Conservation (phyloP, 2,888 invertebrate species). For the Nezara viridula region DNA sequence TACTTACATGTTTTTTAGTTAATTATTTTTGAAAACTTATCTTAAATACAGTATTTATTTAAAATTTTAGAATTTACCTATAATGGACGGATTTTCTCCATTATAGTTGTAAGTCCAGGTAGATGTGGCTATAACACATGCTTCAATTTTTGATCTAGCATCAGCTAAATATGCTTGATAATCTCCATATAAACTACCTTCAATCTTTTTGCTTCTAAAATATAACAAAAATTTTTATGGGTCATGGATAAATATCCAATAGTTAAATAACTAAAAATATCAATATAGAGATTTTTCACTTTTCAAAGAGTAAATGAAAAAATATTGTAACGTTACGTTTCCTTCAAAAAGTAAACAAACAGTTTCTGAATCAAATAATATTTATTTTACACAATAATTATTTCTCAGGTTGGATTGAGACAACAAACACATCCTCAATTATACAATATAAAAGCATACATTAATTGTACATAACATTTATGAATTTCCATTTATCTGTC, state of each 20-base stretch:
- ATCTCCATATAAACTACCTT: slow-evolving; percentile 81
- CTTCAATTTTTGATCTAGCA: slow-evolving; percentile 83
- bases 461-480: too few relatives aligned
- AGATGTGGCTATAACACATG: slow-evolving; percentile 81
- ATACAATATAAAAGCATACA: too few relatives aligned
- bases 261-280: too few relatives aligned
- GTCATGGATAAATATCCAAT: not conserved
- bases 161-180: slow-evolving; percentile 90
- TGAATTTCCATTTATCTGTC: too few relatives aligned
- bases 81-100: slow-evolving; percentile 69
- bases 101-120: slow-evolving; percentile 84
- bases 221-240: not conserved
- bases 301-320: not conserved
- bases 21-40: not conserved
- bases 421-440: too few relatives aligned
- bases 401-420: too few relatives aligned
- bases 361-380: too few relatives aligned
- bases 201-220: slow-evolving; percentile 56
- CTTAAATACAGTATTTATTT: not conserved
- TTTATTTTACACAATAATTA: too few relatives aligned
- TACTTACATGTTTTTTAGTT: not conserved
- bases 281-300: not conserved
- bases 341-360: too few relatives aligned
- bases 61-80: slow-evolving; percentile 61
- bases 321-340: too few relatives aligned